Evolutionary conservation across 2,797 vertebrate species (phyloP).

Genomic region (Hoplostethus atlanticus): DNA sequence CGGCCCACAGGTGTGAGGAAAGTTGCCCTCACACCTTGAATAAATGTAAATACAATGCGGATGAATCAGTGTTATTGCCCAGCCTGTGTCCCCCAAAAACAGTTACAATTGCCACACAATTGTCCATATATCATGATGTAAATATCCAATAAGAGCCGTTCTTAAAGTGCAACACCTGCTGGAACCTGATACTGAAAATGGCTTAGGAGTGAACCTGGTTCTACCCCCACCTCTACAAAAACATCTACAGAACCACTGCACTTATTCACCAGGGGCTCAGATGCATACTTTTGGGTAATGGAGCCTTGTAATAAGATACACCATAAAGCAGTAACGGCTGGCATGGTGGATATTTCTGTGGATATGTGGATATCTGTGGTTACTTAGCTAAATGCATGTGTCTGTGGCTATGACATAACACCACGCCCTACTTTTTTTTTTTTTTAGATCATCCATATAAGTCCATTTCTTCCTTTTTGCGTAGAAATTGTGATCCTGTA

Average conservation of each 20-base stretch:
- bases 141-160: neutral
- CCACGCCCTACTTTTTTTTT: constrained; percentile 2
- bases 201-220: neutral
- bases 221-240: neutral
- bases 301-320: constrained; percentile 1
- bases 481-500: neutral
- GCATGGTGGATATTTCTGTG: constrained; percentile 1
- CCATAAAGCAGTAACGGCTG: neutral
- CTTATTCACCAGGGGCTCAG: neutral
- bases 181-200: neutral
- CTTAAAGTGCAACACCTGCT: neutral
- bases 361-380: neutral
- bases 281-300: neutral
- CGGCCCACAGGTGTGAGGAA: neutral
- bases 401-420: neutral
- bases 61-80: neutral
- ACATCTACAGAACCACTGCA: neutral
- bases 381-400: neutral
- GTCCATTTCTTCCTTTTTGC: neutral
- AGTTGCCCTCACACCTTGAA: too few species aligned
- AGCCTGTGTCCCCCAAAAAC: neutral
- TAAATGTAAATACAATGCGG: too few species aligned
- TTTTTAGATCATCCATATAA: constrained; percentile 10
- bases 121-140: neutral
- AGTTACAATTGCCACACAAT: neutral